Percentiles rank a stretch among this genome's conserved stretches.
phyloP scores from a whole-genome alignment of 1,140 invertebrate species.

The Drosophila truncata region DNA sequence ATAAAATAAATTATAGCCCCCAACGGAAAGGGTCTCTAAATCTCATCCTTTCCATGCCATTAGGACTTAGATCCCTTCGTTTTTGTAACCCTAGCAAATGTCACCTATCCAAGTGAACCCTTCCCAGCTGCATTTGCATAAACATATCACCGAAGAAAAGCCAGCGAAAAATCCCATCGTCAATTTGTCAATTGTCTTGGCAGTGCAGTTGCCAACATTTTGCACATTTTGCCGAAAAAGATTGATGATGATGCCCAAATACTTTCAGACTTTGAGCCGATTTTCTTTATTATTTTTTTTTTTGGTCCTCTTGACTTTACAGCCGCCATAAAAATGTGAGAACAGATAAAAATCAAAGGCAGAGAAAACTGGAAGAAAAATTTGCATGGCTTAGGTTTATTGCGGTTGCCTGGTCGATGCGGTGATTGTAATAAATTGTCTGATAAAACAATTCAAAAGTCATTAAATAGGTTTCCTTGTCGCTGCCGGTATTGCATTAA shows the following conservation, averaged over 20 bases:
- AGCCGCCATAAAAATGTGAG: slow-evolving; percentile 53
- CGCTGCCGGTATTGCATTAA: slow-evolving; percentile 38
- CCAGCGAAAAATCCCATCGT: slow-evolving; percentile 19
- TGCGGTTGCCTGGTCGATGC: slow-evolving; percentile 40
- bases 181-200: slow-evolving; percentile 59
- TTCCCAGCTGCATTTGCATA: slow-evolving; percentile 48
- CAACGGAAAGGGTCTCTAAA: neutral
- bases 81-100: neutral
- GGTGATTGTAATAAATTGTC: slow-evolving; percentile 60
- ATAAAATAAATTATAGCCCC: neutral
- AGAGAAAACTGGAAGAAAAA: slow-evolving; percentile 14
- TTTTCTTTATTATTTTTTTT: slow-evolving; percentile 12
- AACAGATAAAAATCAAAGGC: slow-evolving; percentile 35
- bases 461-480: slow-evolving; percentile 47
- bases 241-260: slow-evolving; percentile 55
- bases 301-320: slow-evolving; percentile 3
- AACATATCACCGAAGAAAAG: slow-evolving; percentile 24
- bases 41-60: neutral
- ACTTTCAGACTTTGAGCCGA: slow-evolving; percentile 53
- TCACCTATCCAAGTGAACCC: neutral
- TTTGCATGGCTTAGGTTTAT: slow-evolving; percentile 57
- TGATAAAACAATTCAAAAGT: slow-evolving; percentile 64
- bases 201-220: slow-evolving; percentile 48
- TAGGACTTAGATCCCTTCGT: neutral
- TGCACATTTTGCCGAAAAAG: slow-evolving; percentile 25